Evolutionary conservation across 2,888 invertebrate species (phyloP).

Genomic region (Entomobrya multifasciata): DNA sequence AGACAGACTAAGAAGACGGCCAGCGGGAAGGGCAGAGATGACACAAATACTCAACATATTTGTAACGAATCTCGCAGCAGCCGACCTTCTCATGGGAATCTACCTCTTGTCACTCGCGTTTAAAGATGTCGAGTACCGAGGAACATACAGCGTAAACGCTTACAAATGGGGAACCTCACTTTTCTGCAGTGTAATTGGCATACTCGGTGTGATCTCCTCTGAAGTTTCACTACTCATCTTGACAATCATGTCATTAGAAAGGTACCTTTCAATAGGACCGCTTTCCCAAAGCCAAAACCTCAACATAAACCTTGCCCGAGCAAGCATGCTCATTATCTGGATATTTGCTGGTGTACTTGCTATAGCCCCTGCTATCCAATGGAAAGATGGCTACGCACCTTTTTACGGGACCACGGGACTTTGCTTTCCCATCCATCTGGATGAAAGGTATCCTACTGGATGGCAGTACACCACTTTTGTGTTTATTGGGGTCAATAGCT

Average conservation of each 20-base stretch:
- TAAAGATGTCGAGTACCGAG: slow-evolving; percentile 84
- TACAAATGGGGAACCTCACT: slow-evolving; percentile 86
- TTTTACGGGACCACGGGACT: slow-evolving; percentile 87
- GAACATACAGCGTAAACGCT: slow-evolving; percentile 84
- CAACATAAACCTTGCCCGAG: slow-evolving; percentile 83
- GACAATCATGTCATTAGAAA: slow-evolving; percentile 87
- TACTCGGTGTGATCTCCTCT: slow-evolving; percentile 86
- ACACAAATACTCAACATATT: slow-evolving; percentile 80
- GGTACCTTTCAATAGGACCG: slow-evolving; percentile 86
- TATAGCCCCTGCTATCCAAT: slow-evolving; percentile 85
- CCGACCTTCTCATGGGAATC: slow-evolving; percentile 87
- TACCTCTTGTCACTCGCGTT: slow-evolving; percentile 85
- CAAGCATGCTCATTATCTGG: slow-evolving; percentile 85
- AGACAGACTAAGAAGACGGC: slow-evolving; percentile 81
- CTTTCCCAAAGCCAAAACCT: slow-evolving; percentile 84
- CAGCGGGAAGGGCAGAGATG: slow-evolving; percentile 79
- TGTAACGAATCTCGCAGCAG: slow-evolving; percentile 85
- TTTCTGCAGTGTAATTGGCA: slow-evolving; percentile 85
- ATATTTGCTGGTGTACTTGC: slow-evolving; percentile 84
- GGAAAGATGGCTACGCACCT: slow-evolving; percentile 84
- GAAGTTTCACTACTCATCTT: slow-evolving; percentile 87
- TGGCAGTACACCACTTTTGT: slow-evolving; percentile 89
- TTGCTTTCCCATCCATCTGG: slow-evolving; percentile 87
- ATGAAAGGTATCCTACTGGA: slow-evolving; percentile 86
- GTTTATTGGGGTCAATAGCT: slow-evolving; percentile 86